Evolutionary conservation across 2,797 vertebrate genomes (phyloP), one percentile per base, ranked within the genome.

Genomic region (Megalops cyprinoides): DNA sequence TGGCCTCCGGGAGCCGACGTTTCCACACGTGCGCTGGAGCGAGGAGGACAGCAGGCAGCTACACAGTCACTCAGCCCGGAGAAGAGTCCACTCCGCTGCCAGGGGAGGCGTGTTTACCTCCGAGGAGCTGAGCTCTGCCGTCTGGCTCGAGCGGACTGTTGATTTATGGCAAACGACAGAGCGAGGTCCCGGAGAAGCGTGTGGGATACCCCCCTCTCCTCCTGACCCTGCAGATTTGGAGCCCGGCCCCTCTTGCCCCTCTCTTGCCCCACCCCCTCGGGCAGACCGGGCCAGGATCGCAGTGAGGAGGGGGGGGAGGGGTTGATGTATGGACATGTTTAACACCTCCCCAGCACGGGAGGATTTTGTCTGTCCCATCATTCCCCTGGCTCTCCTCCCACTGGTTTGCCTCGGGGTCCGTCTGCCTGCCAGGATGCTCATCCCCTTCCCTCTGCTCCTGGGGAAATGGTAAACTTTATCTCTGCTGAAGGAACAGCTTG

Each of bases 191-290:
- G 37, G 15, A 9, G 65, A 39, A 42, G 18, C 65, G 7, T 20
- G 34, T 28, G 25, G 28, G 44, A 75, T 31, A 25, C 23, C 46
- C 44, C 73, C 44, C 48, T n/a, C n/a, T n/a, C 46, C 25, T 46
- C n/a, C 73, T 4, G n/a, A 48, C 71, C 71, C 48, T 28, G 71
- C 71, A 69, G 15, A 69, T 65, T 69, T 42, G 34, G 65, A 69
- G 14, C 23, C 37, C 37, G 42, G 65, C 65, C 65, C 34, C n/a
- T 5, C 37, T n/a, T n/a, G 18, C 12, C 65, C 65, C 65, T 69
- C 34, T 7, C 1, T 37, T 42, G 37, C 28, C 34, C 12, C 62
- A 1, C 1, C 18, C 65, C 37, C 65, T 15, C 34, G 10, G 51
- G 10, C 5, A 20, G 65, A 23, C 65, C 18, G 4, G 65, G 65